Conservation (phyloP, 2,888 invertebrate species). For the Melipona bicolor region DNA sequence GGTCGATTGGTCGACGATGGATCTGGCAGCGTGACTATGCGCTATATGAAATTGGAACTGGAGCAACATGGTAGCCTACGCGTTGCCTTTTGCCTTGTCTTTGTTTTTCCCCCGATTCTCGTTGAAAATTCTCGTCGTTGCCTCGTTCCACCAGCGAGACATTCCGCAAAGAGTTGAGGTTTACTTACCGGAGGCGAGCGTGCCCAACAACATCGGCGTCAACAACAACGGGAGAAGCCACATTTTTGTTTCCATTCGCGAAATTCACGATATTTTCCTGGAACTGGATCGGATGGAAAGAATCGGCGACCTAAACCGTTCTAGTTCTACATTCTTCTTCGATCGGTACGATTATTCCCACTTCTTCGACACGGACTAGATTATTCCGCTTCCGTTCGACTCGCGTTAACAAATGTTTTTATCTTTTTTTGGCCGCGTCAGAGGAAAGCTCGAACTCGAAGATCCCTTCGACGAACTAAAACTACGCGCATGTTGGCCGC, state of each 20-base stretch:
- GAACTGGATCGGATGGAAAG: not conserved
- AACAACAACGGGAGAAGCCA: constrained; percentile 32
- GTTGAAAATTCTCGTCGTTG: not conserved
- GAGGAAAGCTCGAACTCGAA: no score
- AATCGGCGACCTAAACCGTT: not conserved
- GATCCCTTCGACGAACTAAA: not conserved
- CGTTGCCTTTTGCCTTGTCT: not conserved
- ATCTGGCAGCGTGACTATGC: constrained; percentile 48
- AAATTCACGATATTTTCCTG: not conserved
- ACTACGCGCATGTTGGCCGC: not conserved
- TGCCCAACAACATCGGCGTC: constrained; percentile 10
- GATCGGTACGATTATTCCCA: no score
- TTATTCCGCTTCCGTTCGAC: not conserved
- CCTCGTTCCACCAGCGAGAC: no score
- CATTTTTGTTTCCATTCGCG: not conserved
- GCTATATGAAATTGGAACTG: constrained; percentile 7
- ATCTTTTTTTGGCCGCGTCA: no score
- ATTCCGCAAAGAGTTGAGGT: not conserved
- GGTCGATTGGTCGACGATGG: constrained; percentile 50
- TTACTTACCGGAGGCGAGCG: constrained; percentile 47
- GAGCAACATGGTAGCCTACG: not conserved
- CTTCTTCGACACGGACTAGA: no score
- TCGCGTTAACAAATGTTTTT: not conserved
- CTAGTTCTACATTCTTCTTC: no score
- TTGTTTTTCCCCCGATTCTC: not conserved